Evolutionary conservation across 2,888 invertebrate species (phyloP).

Genomic region (Hyppa rectilinea): DNA sequence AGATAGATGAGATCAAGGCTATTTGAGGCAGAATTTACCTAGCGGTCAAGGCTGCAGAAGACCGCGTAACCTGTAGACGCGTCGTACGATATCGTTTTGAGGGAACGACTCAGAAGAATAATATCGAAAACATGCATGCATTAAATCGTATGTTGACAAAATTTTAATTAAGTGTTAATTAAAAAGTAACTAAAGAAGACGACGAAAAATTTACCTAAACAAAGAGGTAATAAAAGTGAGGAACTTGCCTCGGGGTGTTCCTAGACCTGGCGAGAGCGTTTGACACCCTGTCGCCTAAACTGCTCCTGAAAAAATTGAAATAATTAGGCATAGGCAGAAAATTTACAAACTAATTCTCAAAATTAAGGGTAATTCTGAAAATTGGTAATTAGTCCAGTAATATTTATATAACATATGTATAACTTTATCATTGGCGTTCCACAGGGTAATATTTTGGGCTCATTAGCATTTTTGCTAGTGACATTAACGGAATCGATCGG

Average conservation of each 20-base stretch:
- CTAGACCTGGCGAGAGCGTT: conserved; percentile 61
- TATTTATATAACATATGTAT: neutral
- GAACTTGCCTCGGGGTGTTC: conserved; percentile 61
- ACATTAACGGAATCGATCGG: neutral
- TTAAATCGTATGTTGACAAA: conserved; percentile 6
- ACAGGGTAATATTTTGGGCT: neutral
- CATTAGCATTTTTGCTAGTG: neutral
- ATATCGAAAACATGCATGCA: conserved; percentile 25
- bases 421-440: conserved; percentile 4
- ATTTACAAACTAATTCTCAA: neutral
- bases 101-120: no score
- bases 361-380: neutral
- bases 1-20: no score
- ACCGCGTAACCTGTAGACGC: no score
- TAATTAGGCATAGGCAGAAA: conserved; percentile 26
- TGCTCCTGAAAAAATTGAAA: conserved; percentile 55
- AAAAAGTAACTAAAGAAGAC: conserved; percentile 35
- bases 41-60: no score
- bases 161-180: neutral
- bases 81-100: no score
- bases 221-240: conserved; percentile 49
- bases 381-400: neutral
- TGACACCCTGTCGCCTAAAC: conserved; percentile 44
- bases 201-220: conserved; percentile 47
- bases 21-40: no score